Evolutionary conservation across 2,113 vertebrate species (phyloP).

Genomic region (Thinocorus orbignyianus): DNA sequence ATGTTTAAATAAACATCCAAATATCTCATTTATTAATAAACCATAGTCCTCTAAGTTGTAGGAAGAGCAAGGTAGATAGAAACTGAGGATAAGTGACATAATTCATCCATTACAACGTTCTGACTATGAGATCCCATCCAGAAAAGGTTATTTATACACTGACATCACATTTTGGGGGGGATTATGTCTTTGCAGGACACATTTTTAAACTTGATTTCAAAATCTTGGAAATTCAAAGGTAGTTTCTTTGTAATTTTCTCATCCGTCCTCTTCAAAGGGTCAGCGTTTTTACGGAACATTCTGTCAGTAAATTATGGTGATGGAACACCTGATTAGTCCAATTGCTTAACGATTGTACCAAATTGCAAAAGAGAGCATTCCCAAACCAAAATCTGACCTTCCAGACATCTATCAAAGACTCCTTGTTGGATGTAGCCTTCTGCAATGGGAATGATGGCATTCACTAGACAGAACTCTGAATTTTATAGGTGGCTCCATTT

Average conservation of each 20-base stretch:
- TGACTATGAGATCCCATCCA: neutral
- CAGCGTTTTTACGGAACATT: neutral
- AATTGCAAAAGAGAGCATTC: neutral
- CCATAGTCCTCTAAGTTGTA: neutral
- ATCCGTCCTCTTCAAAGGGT: neutral
- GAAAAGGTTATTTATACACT: neutral
- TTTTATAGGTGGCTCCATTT: neutral
- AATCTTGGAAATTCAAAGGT: neutral
- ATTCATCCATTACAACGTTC: neutral
- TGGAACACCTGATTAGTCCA: neutral
- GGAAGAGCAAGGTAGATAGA: neutral
- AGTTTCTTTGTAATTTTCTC: neutral
- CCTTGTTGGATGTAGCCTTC: neutral
- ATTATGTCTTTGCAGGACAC: neutral
- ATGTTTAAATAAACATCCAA: conserved; percentile 20
- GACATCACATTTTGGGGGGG: neutral
- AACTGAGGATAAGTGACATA: neutral
- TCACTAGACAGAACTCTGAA: neutral
- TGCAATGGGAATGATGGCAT: neutral
- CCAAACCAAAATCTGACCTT: neutral
- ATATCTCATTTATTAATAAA: conserved; percentile 35
- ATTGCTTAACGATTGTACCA: neutral
- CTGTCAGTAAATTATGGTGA: neutral
- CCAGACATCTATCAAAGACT: neutral
- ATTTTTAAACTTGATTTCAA: neutral